Conservation (phyloP, 2,113 vertebrate genomes). For the Oenanthe oenanthe region DNA sequence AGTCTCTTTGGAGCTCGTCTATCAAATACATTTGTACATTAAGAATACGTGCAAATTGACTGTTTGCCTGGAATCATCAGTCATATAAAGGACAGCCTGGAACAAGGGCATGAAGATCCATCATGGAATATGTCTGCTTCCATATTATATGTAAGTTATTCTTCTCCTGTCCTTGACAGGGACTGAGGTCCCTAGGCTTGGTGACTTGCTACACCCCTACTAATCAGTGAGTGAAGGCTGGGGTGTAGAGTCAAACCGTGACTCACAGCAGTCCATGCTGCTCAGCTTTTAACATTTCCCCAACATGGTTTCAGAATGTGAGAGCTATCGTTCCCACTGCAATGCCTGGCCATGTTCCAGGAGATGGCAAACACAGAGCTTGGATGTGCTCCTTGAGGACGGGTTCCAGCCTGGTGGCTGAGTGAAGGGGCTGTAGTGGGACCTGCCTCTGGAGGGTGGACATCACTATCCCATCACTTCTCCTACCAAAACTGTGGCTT, state of each 20-base stretch:
- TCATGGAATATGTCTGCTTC: not conserved
- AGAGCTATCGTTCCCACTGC: not conserved
- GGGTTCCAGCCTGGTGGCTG: not conserved
- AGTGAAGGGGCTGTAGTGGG: not conserved
- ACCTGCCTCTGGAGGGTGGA: not conserved
- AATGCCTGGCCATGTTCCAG: not conserved
- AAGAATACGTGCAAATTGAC: not conserved
- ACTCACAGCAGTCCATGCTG: not conserved
- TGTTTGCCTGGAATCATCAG: not conserved
- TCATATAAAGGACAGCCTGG: not conserved
- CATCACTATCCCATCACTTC: not conserved
- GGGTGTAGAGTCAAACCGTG: not conserved
- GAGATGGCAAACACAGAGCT: not conserved
- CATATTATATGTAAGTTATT: not conserved
- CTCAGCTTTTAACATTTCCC: not conserved
- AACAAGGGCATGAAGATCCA: not conserved
- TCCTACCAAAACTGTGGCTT: not conserved
- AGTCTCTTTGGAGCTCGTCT: conserved; percentile 27
- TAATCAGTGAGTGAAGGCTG: not conserved
- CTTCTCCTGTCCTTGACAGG: not conserved
- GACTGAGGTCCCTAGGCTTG: not conserved
- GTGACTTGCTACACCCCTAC: not conserved
- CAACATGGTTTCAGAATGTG: rapidly evolving
- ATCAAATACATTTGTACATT: not conserved
- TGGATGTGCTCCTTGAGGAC: not conserved